Evolutionary conservation across 2,888 invertebrate genomes (phyloP), one percentile per base, ranked within the genome.

Genomic region (Panopea generosa): DNA sequence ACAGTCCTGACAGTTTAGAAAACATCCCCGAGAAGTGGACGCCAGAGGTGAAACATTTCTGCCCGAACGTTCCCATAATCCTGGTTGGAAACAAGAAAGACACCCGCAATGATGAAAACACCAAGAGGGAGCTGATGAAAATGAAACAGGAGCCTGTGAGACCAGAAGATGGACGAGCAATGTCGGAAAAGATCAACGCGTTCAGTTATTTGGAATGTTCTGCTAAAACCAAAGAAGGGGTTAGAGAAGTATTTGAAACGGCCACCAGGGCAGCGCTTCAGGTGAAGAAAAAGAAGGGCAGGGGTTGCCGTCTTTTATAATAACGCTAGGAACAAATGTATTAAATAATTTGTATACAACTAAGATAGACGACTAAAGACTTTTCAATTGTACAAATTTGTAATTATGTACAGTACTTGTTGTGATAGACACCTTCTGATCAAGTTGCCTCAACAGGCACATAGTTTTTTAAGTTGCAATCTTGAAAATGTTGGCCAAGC

Each of bases 1-100:
- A 99, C 94, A 98, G 98, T 91, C 99, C 99, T 1, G 99, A 99
- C 94, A 99, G 98, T 90, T 95, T 99, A 94, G 98, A 99, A 94
- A 99, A 99, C 95, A 99, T 99, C 94, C 97, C 98, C 83, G 99
- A 99, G 94, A 99, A 99, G 94, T 99, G 99, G 99, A 98, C 98
- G 84, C 99, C 99, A 57, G 99, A 99, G 94, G 93, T 94, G 63
- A 92, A 93, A 81, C 99, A 99, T 94, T 99, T 99, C 94, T 99
- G 99, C 94, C 99, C 99, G 84, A 98, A 98, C 93, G 99, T 99
- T 91, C 99, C 99, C 91, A 98, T 99, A 88, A 98, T 99, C 91
- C 95, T 99, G 91, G 99, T 99, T 91, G 99, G 99, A 89, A 99
- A 99, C 95, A 99, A 99, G 94, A 92, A 91, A 73, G 95, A 94